These are phyloP conservation scores for Hephaestus fuliginosus DNA, from an alignment of 2,797 vertebrate species.

Conservation along the genomic window DNA sequence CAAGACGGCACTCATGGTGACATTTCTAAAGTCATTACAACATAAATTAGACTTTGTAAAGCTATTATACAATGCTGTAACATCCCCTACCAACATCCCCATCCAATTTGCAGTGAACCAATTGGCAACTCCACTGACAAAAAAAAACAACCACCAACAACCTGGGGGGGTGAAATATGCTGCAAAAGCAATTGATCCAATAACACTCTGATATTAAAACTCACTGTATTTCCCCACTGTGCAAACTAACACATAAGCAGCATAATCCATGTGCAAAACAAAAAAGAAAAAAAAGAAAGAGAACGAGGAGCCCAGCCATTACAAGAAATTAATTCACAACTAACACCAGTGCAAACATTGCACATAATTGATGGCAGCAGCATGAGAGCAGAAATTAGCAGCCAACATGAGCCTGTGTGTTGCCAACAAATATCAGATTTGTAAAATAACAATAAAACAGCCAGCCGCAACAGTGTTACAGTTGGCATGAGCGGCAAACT, in stretches of 20 bases:
- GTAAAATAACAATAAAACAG: not conserved
- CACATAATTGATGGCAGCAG: conserved; percentile 15
- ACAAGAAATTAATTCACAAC: not conserved
- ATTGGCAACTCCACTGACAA: conserved; percentile 28
- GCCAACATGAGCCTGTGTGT: not conserved
- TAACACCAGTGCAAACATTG: not conserved
- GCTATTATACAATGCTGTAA: conserved; percentile 13
- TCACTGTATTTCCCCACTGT: not conserved
- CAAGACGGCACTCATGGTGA: not conserved
- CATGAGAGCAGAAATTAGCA: not conserved
- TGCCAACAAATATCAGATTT: not conserved
- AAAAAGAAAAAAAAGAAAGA: not conserved
- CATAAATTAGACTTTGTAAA: conserved; percentile 17
- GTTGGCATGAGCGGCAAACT: not conserved
- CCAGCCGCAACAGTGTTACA: not conserved
- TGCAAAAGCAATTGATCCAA: conserved; percentile 12
- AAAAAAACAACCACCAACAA: conserved; percentile 36
- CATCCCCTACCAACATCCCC: conserved; percentile 7
- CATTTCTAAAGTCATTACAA: conserved; percentile 27
- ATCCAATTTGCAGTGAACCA: conserved; percentile 31
- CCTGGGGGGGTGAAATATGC: not conserved
- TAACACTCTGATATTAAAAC: conserved; percentile 1
- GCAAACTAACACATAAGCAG: not conserved
- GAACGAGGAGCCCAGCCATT: not conserved
- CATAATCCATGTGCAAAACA: conserved; percentile 8